These are phyloP conservation scores for Pelobates cultripes DNA, from an alignment of 2,797 vertebrate species.

Conservation along the genomic window DNA sequence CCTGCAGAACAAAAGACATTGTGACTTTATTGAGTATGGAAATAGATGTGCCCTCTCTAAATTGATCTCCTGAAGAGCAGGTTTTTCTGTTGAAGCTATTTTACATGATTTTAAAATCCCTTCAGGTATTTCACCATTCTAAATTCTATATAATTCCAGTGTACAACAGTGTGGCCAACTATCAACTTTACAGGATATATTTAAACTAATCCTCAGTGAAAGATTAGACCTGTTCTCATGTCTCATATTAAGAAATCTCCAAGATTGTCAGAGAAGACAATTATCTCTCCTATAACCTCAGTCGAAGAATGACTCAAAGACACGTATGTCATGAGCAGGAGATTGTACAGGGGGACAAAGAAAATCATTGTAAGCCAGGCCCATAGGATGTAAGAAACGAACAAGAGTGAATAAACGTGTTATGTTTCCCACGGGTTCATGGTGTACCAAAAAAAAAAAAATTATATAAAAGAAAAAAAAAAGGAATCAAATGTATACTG, in stretches of 20 bases:
- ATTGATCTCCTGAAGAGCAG: too few species aligned
- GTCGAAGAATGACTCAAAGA: slow-evolving; percentile 23
- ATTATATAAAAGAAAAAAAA: too few species aligned
- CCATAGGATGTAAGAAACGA: neutral
- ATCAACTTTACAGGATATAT: slow-evolving; percentile 24
- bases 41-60: too few species aligned
- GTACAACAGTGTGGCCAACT: slow-evolving; percentile 10
- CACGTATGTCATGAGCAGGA: slow-evolving; percentile 8
- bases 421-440: slow-evolving; percentile 44
- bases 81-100: neutral
- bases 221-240: slow-evolving; percentile 36
- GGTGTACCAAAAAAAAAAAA: slow-evolving; percentile 1
- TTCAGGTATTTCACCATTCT: neutral
- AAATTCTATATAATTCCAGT: neutral
- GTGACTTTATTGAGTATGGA: too few species aligned
- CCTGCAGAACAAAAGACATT: too few species aligned
- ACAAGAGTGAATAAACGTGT: slow-evolving; percentile 1
- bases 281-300: slow-evolving; percentile 42
- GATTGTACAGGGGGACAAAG: slow-evolving; percentile 26
- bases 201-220: slow-evolving; percentile 45
- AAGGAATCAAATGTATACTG: too few species aligned
- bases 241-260: slow-evolving; percentile 33
- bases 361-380: slow-evolving; percentile 21
- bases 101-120: neutral
- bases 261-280: slow-evolving; percentile 36